Evolutionary conservation across 2,113 vertebrate genomes (phyloP).

Genomic region (Oenanthe oenanthe): DNA sequence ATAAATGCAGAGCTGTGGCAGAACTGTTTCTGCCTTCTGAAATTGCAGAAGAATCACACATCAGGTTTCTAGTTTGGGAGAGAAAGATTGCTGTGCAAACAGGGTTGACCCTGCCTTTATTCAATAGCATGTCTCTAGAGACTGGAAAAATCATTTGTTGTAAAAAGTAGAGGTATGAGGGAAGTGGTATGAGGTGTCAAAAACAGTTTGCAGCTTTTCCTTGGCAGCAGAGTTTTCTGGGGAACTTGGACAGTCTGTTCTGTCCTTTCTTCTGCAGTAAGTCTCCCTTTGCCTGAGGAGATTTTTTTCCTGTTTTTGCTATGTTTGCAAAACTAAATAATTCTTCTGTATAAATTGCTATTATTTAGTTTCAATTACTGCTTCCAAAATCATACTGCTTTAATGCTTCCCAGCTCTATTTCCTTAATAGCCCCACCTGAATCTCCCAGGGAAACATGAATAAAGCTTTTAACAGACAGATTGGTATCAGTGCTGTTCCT

Average conservation of each 20-base stretch:
- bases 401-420: not conserved
- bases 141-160: not conserved
- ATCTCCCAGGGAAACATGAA: not conserved
- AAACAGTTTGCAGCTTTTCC: not conserved
- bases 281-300: not conserved
- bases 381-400: not conserved
- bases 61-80: not conserved
- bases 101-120: not conserved
- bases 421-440: not conserved
- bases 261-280: not conserved
- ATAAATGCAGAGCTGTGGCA: accelerated
- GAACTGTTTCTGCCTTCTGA: not conserved
- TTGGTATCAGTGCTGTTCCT: not conserved
- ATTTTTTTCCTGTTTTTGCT: not conserved
- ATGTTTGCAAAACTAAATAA: not conserved
- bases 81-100: not conserved
- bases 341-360: not conserved
- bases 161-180: not conserved
- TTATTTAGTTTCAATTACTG: not conserved
- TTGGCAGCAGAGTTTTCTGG: not conserved
- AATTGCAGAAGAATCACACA: not conserved
- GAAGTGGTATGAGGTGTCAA: not conserved
- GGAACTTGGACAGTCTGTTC: not conserved
- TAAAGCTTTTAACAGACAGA: not conserved
- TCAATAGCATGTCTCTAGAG: not conserved